A percentile compares a stretch with the other conserved stretches of the same genome.
These are phyloP conservation scores for Berghia stephanieae DNA, from an alignment of 1,140 invertebrate species.

Conservation along the genomic window DNA sequence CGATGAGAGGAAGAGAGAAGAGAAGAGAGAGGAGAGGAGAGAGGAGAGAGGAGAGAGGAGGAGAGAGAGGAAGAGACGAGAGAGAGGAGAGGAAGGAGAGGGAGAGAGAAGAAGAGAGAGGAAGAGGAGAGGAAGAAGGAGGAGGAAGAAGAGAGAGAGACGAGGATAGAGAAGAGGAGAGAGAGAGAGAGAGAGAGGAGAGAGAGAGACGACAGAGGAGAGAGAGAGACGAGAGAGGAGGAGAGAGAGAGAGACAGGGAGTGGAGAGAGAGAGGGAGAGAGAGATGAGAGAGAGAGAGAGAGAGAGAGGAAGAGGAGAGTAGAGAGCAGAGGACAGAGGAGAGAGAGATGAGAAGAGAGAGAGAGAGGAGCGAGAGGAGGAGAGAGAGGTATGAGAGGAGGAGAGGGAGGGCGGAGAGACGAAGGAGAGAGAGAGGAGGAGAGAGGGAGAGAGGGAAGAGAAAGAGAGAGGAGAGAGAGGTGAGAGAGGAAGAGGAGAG, in stretches of 20 bases:
- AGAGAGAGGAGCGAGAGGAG: not conserved
- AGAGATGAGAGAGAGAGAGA: too few species aligned
- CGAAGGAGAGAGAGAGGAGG: too few species aligned
- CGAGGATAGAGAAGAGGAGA: not conserved
- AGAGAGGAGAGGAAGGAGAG: not conserved
- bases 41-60: not conserved
- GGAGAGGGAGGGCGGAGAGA: too few species aligned
- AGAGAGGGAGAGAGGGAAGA: too few species aligned
- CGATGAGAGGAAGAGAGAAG: not conserved
- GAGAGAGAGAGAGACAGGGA: not conserved
- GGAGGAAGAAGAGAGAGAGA: not conserved
- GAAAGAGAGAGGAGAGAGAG: too few species aligned
- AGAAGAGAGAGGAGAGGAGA: not conserved
- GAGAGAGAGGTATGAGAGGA: too few species aligned
- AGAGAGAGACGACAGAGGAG: not conserved
- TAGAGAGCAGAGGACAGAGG: not conserved
- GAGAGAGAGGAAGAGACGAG: not conserved
- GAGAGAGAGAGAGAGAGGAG: not conserved
- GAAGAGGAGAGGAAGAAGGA: not conserved
- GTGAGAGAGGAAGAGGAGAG: too few species aligned
- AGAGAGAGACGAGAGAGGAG: not conserved
- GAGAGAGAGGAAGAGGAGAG: not conserved
- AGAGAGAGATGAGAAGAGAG: not conserved
- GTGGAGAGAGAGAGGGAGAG: too few species aligned
- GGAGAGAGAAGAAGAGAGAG: not conserved